Conservation (phyloP, 1,140 invertebrate species). For the Charaxes varanes region DNA sequence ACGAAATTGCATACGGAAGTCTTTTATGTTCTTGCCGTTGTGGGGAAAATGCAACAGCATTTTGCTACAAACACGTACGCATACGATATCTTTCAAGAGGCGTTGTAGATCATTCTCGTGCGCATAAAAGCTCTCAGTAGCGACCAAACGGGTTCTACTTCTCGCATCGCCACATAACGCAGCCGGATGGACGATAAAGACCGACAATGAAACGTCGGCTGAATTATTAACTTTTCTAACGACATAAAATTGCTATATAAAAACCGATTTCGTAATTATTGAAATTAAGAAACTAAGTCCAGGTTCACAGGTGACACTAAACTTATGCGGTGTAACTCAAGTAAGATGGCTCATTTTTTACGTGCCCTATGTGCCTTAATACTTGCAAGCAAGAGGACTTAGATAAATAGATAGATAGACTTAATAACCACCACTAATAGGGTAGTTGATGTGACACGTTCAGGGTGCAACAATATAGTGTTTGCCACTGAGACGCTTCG, state of each 20-base stretch:
- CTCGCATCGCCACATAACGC: constrained; percentile 23
- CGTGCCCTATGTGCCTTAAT: no score
- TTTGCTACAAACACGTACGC: constrained; percentile 8
- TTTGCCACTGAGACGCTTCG: no score
- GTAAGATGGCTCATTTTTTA: no score
- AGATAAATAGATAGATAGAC: no score
- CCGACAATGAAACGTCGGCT: constrained; percentile 16
- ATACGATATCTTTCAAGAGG: constrained; percentile 29
- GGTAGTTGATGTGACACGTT: no score
- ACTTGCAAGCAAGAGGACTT: no score
- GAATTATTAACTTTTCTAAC: constrained; percentile 16
- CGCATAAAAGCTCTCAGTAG: constrained; percentile 49
- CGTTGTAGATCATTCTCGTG: constrained; percentile 49
- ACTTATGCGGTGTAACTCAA: no score
- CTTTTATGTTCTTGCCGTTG: neutral
- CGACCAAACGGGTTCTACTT: constrained; percentile 35
- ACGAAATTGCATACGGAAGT: constrained; percentile 7
- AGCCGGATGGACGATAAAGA: constrained; percentile 36
- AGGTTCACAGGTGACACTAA: no score
- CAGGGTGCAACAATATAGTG: no score
- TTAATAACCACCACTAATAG: no score
- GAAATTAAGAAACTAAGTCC: no score
- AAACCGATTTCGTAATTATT: neutral
- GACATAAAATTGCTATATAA: no score
- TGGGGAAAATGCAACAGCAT: constrained; percentile 11